Conservation (phyloP, 2,797 vertebrate species). For the Hyperoplus lanceolatus region DNA sequence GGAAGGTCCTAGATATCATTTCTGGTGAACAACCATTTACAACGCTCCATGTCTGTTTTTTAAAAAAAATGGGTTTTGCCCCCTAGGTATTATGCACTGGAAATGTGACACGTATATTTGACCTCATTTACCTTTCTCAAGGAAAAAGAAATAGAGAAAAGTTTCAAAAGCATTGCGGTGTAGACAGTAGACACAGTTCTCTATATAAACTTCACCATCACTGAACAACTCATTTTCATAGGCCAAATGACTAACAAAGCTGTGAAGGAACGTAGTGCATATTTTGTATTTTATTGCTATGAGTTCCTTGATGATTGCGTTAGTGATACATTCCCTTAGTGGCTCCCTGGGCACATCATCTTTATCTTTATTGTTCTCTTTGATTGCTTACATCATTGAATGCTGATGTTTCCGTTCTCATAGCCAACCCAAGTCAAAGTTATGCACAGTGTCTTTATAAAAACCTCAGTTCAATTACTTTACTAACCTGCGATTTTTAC, state of each 20-base stretch:
- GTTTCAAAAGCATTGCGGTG: too few relatives aligned
- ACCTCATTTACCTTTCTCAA: too few relatives aligned
- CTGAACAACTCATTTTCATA: conserved; percentile 2
- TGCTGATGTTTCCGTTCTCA: background rate
- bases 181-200: too few relatives aligned
- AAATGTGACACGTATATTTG: too few relatives aligned
- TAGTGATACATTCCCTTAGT: background rate
- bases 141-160: too few relatives aligned
- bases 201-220: background rate
- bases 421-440: background rate
- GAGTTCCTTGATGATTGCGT: background rate
- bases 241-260: background rate
- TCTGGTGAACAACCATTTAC: too few relatives aligned
- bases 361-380: background rate
- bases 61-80: too few relatives aligned
- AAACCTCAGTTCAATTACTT: background rate
- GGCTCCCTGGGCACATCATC: background rate
- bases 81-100: too few relatives aligned
- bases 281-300: background rate
- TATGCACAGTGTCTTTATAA: background rate
- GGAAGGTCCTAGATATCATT: too few relatives aligned
- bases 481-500: too few relatives aligned
- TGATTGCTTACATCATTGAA: background rate
- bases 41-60: too few relatives aligned
- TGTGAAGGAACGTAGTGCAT: background rate